These are phyloP conservation scores for Netelia inedita DNA, from an alignment of 2,888 invertebrate genomes.

Conservation along the genomic window DNA sequence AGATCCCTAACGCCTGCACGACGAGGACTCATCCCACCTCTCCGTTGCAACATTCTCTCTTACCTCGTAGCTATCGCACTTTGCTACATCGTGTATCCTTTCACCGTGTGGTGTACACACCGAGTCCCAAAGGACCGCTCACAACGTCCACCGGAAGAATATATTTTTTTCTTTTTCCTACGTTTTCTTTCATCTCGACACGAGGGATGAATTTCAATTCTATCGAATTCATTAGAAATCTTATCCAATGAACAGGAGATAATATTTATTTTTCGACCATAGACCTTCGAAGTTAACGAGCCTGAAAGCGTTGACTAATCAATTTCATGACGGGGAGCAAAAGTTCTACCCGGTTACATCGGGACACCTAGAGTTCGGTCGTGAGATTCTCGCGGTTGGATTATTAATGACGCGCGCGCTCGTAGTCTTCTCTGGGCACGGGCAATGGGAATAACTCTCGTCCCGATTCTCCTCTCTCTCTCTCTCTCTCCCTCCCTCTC, in stretches of 20 bases:
- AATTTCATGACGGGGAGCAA: conserved; percentile 71
- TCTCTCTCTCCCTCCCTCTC: neutral
- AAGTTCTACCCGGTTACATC: conserved; percentile 14
- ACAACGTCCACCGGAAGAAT: too few relatives aligned
- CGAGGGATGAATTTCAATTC: too few relatives aligned
- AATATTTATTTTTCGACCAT: too few relatives aligned
- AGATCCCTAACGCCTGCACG: conserved; percentile 78
- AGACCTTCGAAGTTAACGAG: conserved; percentile 59
- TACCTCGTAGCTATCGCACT: conserved; percentile 20
- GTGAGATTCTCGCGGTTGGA: conserved; percentile 49
- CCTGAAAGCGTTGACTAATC: conserved; percentile 72
- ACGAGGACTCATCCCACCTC: conserved; percentile 45
- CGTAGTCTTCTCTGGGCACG: conserved; percentile 47
- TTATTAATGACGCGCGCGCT: conserved; percentile 70
- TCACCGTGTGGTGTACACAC: neutral
- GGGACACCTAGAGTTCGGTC: conserved; percentile 54
- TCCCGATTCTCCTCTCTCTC: conserved; percentile 42
- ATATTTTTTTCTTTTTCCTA: too few relatives aligned
- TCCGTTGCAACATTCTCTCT: neutral
- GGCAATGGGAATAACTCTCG: conserved; percentile 54
- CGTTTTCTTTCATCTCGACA: too few relatives aligned
- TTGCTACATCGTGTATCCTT: conserved; percentile 35
- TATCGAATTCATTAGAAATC: too few relatives aligned
- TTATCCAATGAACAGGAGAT: too few relatives aligned
- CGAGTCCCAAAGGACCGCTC: conserved; percentile 9